These are phyloP conservation scores for Cyprinus carpio DNA, from an alignment of 2,113 vertebrate genomes.

Conservation along the genomic window DNA sequence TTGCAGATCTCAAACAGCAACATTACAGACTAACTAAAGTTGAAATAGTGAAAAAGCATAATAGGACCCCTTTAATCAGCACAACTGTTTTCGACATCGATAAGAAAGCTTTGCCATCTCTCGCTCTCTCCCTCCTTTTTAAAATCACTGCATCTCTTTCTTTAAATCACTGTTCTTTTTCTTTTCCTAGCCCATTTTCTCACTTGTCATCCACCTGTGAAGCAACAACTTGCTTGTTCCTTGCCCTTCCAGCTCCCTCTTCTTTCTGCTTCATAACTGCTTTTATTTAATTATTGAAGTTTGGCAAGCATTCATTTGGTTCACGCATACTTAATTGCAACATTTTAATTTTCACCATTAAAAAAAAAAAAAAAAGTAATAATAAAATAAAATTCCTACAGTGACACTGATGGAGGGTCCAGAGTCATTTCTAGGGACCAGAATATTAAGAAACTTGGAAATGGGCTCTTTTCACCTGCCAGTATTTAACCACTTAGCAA, in stretches of 20 bases:
- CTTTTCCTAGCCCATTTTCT: background rate
- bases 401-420: background rate
- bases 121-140: background rate
- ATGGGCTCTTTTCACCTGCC: background rate
- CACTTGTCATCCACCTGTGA: background rate
- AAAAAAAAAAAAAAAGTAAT: background rate
- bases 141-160: background rate
- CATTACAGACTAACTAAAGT: too few relatives aligned
- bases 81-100: too few relatives aligned
- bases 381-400: too few relatives aligned
- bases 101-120: background rate
- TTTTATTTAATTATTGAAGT: background rate
- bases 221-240: background rate
- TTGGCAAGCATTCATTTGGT: background rate
- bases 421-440: background rate
- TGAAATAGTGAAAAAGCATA: too few relatives aligned
- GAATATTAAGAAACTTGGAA: background rate
- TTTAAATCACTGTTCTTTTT: too few relatives aligned
- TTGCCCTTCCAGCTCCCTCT: background rate
- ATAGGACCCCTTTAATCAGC: too few relatives aligned
- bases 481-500: background rate
- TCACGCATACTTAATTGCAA: background rate
- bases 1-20: too few relatives aligned
- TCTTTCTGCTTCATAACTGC: background rate
- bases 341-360: background rate